These are phyloP conservation scores for Hiodon tergisus DNA, from an alignment of 2,113 vertebrate genomes.

Conservation along the genomic window DNA sequence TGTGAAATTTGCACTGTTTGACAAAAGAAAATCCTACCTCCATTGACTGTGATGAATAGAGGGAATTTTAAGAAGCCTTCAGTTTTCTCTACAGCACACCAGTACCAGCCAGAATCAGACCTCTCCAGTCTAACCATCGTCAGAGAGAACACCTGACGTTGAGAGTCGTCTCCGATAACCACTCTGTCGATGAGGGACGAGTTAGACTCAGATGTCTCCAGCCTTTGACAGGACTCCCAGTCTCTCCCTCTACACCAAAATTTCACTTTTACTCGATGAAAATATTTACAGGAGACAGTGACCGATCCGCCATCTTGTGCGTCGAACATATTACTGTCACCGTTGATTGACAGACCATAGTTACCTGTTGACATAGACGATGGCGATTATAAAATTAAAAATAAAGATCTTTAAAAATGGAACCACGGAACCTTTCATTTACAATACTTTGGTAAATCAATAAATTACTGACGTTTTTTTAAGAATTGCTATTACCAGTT, in stretches of 20 bases:
- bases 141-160: constrained; percentile 1
- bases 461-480: too few relatives aligned
- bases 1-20: background rate
- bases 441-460: too few relatives aligned
- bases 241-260: constrained; percentile 1
- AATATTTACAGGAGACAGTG: constrained; percentile 1
- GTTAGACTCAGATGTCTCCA: background rate
- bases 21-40: background rate
- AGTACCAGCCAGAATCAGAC: constrained; percentile 8
- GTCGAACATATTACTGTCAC: background rate
- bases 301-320: background rate
- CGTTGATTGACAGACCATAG: background rate
- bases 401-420: too few relatives aligned
- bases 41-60: background rate
- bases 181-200: background rate
- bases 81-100: background rate
- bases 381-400: background rate
- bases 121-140: background rate
- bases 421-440: too few relatives aligned
- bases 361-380: background rate
- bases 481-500: too few relatives aligned
- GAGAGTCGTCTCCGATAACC: background rate
- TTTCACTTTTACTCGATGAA: background rate
- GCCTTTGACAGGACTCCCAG: background rate
- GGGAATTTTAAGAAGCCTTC: background rate